Evolutionary conservation across 2,888 invertebrate genomes (phyloP), one percentile per base, ranked within the genome.

Genomic region (Pecten maximus): DNA sequence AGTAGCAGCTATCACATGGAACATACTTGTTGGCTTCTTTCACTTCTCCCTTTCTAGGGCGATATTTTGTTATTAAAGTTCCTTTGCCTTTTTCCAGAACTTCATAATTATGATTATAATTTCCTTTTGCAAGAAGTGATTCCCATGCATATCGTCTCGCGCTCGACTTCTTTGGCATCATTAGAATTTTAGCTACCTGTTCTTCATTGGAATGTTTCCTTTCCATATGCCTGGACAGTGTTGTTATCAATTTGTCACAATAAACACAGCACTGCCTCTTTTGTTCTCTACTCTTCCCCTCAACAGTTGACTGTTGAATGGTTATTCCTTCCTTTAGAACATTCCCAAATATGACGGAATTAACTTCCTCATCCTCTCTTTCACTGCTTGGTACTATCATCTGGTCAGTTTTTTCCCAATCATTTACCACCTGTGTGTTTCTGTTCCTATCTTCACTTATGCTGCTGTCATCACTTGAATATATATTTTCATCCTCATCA

Each of bases 1-100:
- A 87, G 15, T 35, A 40, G 39, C 91, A 91, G 40, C 87, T 89
- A 28, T 91, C 89, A 60, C 91, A 91, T 15, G 91, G 88, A 35
- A 90, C 44, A 88, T 91, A 90, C 48, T 40, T 16, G 16, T 15
- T 15, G 23, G 88, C 54, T 90, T 39, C 60, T 6, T 74, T 60
- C 28, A 88, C 28, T 54, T 48, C 50, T 8, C 19, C 28, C 16
- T 50, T 89, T 87, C 88, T 88, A 39, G 88, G 88, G 28, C 89
- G 48, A 48, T 90, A 91, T 88, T 88, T 91, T 60, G 90, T 87
- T 40, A 91, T 90, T n/a, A 90, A 10, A 6, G 88, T 86, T 3
- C 91, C 90, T 28, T 40, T 23, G 3, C 88, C 88, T 40, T 91
- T 88, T 35, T 87, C n/a, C 16, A 44, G 35, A 16, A 91, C 89